These are phyloP conservation scores for Tragelaphus strepsiceros DNA, from an alignment of 2,113 vertebrate genomes.

Conservation along the genomic window DNA sequence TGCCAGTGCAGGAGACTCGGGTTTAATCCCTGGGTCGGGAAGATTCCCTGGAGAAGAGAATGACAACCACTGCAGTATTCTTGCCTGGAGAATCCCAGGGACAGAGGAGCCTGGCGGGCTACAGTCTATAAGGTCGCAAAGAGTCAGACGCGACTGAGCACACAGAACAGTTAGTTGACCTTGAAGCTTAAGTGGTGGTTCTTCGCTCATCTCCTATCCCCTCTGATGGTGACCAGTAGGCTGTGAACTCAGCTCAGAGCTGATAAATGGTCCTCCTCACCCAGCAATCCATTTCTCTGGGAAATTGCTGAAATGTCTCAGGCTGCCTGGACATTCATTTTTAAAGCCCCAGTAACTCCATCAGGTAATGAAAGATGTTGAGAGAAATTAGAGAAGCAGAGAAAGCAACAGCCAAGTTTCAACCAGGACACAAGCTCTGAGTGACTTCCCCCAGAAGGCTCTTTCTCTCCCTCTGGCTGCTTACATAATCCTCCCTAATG, in stretches of 20 bases:
- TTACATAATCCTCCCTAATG: accelerated
- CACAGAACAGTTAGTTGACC: background rate
- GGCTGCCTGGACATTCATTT: background rate
- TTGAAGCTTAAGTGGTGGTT: background rate
- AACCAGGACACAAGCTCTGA: background rate
- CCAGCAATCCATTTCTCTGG: background rate
- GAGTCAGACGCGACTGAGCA: background rate
- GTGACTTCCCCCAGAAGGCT: background rate
- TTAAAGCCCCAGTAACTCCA: background rate
- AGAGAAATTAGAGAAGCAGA: background rate
- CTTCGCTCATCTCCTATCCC: background rate
- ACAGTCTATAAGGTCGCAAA: background rate
- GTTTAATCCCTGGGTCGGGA: background rate
- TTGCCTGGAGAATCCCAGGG: too few relatives aligned
- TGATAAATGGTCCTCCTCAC: background rate
- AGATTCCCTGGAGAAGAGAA: background rate
- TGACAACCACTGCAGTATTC: too few relatives aligned
- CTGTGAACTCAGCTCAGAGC: background rate
- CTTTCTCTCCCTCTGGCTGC: too few relatives aligned
- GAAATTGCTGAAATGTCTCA: background rate
- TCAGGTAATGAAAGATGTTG: background rate
- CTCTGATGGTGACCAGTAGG: background rate
- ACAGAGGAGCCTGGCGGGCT: too few relatives aligned
- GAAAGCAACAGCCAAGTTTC: background rate
- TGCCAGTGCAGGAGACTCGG: background rate